These are phyloP conservation scores for Ancistrus triradiatus DNA, from an alignment of 2,113 vertebrate genomes.

Conservation along the genomic window DNA sequence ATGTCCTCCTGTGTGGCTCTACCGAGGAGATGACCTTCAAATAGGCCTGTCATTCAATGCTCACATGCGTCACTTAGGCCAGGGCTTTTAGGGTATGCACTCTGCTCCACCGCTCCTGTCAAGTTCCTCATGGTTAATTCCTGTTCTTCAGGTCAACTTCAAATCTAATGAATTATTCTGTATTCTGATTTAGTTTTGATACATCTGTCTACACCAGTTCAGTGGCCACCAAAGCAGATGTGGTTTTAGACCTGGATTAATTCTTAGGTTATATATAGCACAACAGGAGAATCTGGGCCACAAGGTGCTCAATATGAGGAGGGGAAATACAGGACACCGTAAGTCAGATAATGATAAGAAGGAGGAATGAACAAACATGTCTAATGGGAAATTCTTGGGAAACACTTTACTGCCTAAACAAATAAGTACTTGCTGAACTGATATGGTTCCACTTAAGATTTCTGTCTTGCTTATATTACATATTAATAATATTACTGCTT, in stretches of 20 bases:
- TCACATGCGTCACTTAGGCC: conserved; percentile 28
- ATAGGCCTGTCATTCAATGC: conserved; percentile 43
- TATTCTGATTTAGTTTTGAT: conserved; percentile 13
- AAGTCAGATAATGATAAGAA: conserved; percentile 24
- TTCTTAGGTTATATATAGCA: conserved; percentile 62
- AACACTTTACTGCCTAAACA: not conserved
- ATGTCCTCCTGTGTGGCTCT: conserved; percentile 30
- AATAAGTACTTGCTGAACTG: too few species aligned
- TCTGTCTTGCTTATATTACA: too few species aligned
- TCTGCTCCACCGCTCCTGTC: conserved; percentile 17
- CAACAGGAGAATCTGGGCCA: conserved; percentile 64
- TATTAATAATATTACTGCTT: too few species aligned
- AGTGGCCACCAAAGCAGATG: conserved; percentile 11
- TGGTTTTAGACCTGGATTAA: conserved; percentile 44
- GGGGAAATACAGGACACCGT: conserved; percentile 35
- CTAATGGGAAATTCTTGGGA: not conserved
- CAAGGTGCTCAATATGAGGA: conserved; percentile 41
- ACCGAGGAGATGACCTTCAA: conserved; percentile 66
- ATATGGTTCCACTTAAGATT: too few species aligned
- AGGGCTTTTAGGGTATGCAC: conserved; percentile 24
- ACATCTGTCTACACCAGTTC: conserved; percentile 17
- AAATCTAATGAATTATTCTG: conserved; percentile 11
- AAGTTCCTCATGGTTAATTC: conserved; percentile 7
- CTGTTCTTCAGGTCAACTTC: conserved; percentile 14
- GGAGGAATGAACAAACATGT: conserved; percentile 3